Evolutionary conservation across 2,888 invertebrate genomes (phyloP), one percentile per base, ranked within the genome.

Genomic region (Drosophila borborema): DNA sequence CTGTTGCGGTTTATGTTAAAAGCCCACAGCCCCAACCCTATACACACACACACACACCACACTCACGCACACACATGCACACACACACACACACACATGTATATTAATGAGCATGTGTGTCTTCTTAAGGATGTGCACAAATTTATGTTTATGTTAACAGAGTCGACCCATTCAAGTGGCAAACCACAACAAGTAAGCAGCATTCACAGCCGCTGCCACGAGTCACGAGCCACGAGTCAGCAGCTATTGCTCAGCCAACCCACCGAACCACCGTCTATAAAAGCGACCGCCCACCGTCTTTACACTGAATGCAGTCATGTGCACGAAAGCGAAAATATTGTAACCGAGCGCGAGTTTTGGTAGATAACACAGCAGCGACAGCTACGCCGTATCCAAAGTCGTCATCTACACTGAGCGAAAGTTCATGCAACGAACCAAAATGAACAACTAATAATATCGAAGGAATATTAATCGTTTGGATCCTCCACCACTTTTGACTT

Each of bases 111-210:
- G 18, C 58, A 34, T 55, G 59, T 49, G 66, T 62, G 54, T 59
- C 64, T 62, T 66, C 71, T 72, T 76, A 64, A 65, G 71, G 70
- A 79, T 77, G 73, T 70, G 66, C 75, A 71, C 70, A 79, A 86
- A 89, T 86, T 81, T 84, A 86, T 89, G 84, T 84, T 86, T 81
- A 89, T 86, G 85, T 84, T 89, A 86, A 89, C 89, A 86, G 77
- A 89, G 82, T 83, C 79, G 72, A 86, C 74, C 68, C 89, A 86
- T 89, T 86, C 84, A 86, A 89, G 85, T 89, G 85, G 89, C 87
- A 86, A 86, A 73, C 89, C 84, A 76, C 89, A 86, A 86, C 89
- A 86, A 83, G 76, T 55, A 63, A 61, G 72, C 61, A 58, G 51
- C 65, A 38, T 23, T 23, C 40, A 68, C 59, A 68, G 23, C 43